Evolutionary conservation across 2,113 vertebrate species (phyloP), one percentile per base, ranked within the genome.

Genomic region (Chaenogobius annularis): DNA sequence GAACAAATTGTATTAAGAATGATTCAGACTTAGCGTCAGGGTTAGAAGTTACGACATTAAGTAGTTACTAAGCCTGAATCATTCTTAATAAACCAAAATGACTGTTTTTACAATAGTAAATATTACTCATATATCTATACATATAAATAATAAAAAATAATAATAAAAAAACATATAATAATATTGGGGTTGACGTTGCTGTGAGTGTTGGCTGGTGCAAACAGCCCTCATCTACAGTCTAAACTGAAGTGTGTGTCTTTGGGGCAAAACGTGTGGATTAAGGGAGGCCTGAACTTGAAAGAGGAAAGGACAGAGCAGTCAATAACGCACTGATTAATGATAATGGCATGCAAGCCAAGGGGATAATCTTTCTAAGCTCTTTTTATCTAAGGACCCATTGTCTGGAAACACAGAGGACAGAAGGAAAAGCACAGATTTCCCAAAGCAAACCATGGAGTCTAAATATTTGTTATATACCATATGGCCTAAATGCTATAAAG

Each of bases 321-420:
- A 94, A 95, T 96, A 94, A 91, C 87, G 71, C 87, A 89, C 94
- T 95, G 93, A 95, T 95, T 95, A 95, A 93, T 91, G 93, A 92
- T 91, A 94, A 87, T 92, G 92, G 94, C 92, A 94, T 93, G 93
- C 94, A 93, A 93, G 90, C 90, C 92, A 87, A 69, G 87, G 92
- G 92, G 93, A 93, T 95, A 94, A 95, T 95, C 93, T 92, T 91
- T 89, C 91, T 84, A 94, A 95, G 94, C 94, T 93, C 91, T 92
- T 94, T 93, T 91, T 94, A 93, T 91, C 91, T 93, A 91, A 91
- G 85, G 84, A 87, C 81, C 83, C 79, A 92, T 93, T 92, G 90
- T 92, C 90, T 90, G 74, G 88, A 90, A 90, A 88, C 83, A 78
- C 66, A 72, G 88, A 89, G 85, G 90, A 89, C 85, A 73, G 78